These are phyloP conservation scores for Clarias batrachus DNA, from an alignment of 2,113 vertebrate genomes.

Conservation along the genomic window DNA sequence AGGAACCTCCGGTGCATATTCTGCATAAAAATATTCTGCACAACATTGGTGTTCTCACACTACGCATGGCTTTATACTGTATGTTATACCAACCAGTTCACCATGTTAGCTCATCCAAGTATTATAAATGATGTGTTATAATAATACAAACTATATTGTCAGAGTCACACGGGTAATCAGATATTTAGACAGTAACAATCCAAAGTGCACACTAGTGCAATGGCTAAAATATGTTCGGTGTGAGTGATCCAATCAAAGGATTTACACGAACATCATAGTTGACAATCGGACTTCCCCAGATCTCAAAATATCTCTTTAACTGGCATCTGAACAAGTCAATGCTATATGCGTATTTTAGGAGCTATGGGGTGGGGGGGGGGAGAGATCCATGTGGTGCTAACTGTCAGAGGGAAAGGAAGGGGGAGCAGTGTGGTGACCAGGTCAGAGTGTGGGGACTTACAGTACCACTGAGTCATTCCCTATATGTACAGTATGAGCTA, in stretches of 20 bases:
- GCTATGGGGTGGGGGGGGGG: neutral
- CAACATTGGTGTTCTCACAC: neutral
- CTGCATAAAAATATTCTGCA: neutral
- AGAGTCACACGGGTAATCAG: neutral
- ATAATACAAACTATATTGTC: neutral
- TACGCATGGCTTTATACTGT: neutral
- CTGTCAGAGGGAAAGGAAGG: neutral
- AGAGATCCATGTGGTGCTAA: constrained; percentile 44
- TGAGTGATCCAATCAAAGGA: constrained; percentile 39
- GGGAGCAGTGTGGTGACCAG: neutral
- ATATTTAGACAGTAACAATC: neutral
- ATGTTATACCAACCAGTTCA: neutral
- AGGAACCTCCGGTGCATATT: neutral
- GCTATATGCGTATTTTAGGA: constrained; percentile 65
- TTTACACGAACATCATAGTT: constrained; percentile 57
- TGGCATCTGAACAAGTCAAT: constrained; percentile 51
- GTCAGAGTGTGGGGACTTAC: constrained; percentile 53
- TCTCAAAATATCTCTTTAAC: constrained; percentile 67
- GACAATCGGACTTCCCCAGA: constrained; percentile 53
- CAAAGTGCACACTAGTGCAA: neutral
- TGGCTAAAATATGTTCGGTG: constrained; percentile 6
- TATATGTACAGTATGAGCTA: constrained; percentile 37
- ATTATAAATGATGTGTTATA: neutral
- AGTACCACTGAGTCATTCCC: constrained; percentile 56
- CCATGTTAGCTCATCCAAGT: neutral